Evolutionary conservation across 2,113 vertebrate genomes (phyloP), one percentile per base, ranked within the genome.

Genomic region (Corythoichthys intestinalis): DNA sequence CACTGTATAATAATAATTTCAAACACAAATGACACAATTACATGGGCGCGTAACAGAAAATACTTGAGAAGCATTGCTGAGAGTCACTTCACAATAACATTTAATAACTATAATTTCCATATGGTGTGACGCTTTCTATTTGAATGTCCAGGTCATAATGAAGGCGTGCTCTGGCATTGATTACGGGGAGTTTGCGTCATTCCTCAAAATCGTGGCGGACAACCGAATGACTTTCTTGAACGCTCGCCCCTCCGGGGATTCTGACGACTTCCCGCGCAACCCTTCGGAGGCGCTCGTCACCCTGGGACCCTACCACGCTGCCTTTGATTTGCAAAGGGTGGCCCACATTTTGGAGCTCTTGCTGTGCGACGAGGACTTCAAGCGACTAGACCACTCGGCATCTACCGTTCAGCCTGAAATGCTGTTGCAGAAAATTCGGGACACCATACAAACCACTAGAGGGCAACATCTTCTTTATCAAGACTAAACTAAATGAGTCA

Each of bases 161-260:
- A 96, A 93, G 79, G 94, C 96, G 8, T 99, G 96, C 87, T 93
- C 96, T 0, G 97, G 97, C 38, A 98, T 99, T 9, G 89, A 97
- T 76, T 98, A 96, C 44, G 88, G 85, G 57, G 96, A 98, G 72
- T 99, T 98, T 83, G 94, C 94, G 70, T 92, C 93, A 0, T 98
- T 99, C 78, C 92, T 99, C 62, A 95, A 93, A 79, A 86, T 94
- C 28, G 93, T 98, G 0, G 92, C 94, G 0, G 90, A 94, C n/a
- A 95, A 90, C 77, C 93, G 96, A 7, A 92, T 97, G 28, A 88
- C 89, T 4, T 72, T 93, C 79, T 68, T 98, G 66, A 88, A 87
- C 47, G 65, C 85, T n/a, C 17, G 89, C 73, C 44, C 91, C 65
- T 37, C 86, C 73, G 85, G 84, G 2, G 78, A 81, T 0, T 70